A percentile compares a stretch with the other conserved stretches of the same genome.
Evolutionary conservation across 2,888 invertebrate species (phyloP).

Genomic region (Acanthococcus lagerstroemiae): DNA sequence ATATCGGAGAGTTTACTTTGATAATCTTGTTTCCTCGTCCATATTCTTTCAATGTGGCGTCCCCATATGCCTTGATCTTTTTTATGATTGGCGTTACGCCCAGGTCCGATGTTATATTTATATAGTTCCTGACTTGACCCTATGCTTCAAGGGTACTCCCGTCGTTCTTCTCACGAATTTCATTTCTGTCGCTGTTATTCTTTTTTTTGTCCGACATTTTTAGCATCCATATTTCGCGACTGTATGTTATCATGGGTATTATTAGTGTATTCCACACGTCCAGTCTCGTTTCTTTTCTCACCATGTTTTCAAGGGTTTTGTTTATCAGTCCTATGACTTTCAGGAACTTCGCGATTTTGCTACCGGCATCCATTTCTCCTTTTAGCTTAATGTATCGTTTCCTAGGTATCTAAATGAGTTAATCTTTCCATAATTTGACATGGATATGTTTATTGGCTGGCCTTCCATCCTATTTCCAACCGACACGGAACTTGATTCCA

Average conservation of each 20-base stretch:
- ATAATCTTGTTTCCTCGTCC: background rate
- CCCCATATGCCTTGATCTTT: background rate
- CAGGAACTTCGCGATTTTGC: background rate
- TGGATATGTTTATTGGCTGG: too few relatives aligned
- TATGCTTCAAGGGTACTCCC: background rate
- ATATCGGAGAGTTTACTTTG: background rate
- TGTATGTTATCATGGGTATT: background rate
- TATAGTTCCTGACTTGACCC: background rate
- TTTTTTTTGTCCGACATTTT: background rate
- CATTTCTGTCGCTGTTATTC: background rate
- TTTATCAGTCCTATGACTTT: background rate
- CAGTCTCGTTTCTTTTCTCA: background rate
- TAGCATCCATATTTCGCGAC: background rate
- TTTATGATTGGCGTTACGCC: background rate
- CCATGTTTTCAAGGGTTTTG: background rate
- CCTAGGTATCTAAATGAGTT: background rate
- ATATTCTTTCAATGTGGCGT: background rate
- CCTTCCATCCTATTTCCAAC: too few relatives aligned
- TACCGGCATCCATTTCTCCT: background rate
- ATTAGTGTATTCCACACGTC: background rate
- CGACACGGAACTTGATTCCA: too few relatives aligned
- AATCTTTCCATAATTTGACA: background rate
- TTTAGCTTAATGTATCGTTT: background rate
- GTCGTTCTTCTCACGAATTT: too few relatives aligned
- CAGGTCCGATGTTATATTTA: background rate